Base-by-base conservation (phyloP, 92 coral and sea anemone genomes). In the Pocillopora meandrina region DNA sequence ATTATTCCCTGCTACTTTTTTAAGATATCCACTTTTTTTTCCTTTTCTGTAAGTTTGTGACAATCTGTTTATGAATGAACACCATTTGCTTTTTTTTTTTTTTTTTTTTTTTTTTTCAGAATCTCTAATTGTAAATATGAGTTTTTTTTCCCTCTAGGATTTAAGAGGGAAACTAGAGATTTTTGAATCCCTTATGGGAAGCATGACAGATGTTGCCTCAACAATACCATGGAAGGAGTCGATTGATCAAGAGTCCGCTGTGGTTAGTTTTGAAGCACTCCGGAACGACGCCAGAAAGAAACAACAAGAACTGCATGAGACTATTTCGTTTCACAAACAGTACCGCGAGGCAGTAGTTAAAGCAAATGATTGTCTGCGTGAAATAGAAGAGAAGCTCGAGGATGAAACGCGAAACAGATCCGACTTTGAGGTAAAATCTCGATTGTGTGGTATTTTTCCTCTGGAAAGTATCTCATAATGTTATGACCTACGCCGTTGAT, bases 241-340 rank as follows among this genome's bases (percentile, higher is more conserved):
- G 1, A 67, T 36, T 31, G 85, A 64, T n/a, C 81, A 73, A 7
- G 82, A 78, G 26, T 31, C 61, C n/a, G 35, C 59, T 3, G 76
- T 55, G 6, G 87, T 74, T 10, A 65, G 74, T n/a, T 82, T 90
- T 16, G 85, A 85, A 61, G 75, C 35, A 56, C 65, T 89, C 23
- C 89, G 79, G 36, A 81, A 80, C 70, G 91, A 87, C 63, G 95
- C 85, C n/a, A 69, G 72, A 23, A 49, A 79, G 13, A 86, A 65
- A 26, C 88, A 82, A n/a, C 91, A 71, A 12, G 85, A 75, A 64
- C 71, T 92, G 3, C 90, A 90, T 56, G 86, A 85, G 80, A 90
- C 91, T 35, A 64, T 92, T 3, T 92, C 93, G 9, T 94, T 87
- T 69, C 98, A 86, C 87, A 67, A 77, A 63, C 95, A 89, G 56